phyloP scores from a whole-genome alignment of 2,888 invertebrate species.

The Eilema griseolum region DNA sequence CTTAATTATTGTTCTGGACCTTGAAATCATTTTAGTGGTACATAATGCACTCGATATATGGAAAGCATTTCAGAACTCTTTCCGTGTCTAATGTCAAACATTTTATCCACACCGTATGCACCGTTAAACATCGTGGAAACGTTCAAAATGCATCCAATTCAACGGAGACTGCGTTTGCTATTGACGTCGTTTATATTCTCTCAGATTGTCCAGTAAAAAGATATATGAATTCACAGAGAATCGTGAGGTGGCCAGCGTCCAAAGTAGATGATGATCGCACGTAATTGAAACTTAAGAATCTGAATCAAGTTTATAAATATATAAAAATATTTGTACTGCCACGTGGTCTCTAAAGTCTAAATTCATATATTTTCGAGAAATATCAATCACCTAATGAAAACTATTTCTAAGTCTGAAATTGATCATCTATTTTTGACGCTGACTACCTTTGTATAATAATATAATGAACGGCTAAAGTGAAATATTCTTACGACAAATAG shows the following conservation, averaged over 20 bases:
- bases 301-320: no score
- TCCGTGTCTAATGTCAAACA: slow-evolving; percentile 25
- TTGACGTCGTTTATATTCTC: slow-evolving; percentile 3
- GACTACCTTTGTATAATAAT: no score
- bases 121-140: neutral
- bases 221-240: neutral
- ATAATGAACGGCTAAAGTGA: no score
- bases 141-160: neutral
- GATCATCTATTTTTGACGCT: no score
- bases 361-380: no score
- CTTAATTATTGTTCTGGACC: neutral
- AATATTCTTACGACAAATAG: no score
- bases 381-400: no score
- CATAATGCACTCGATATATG: slow-evolving; percentile 3
- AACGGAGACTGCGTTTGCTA: neutral
- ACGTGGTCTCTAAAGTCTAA: no score
- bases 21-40: slow-evolving; percentile 9
- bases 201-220: neutral
- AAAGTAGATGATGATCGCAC: no score
- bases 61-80: slow-evolving; percentile 3
- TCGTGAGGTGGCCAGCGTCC: neutral
- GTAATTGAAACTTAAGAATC: no score
- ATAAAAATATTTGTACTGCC: no score
- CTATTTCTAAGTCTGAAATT: no score
- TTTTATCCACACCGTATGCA: neutral